phyloP scores from a whole-genome alignment of 2,888 invertebrate genomes.

The Standfussiana lucernea region DNA sequence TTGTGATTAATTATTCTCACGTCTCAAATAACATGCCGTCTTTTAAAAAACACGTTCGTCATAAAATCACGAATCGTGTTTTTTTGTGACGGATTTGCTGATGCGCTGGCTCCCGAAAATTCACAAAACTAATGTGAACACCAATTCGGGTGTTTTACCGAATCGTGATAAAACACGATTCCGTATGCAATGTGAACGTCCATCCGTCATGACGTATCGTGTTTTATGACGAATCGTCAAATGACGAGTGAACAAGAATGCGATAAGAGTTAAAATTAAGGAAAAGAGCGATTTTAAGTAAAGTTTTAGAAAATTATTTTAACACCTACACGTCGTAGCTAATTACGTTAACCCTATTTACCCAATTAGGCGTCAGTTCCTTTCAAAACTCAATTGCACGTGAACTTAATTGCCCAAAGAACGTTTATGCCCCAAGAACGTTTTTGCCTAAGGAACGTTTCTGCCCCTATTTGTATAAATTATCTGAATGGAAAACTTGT shows the following conservation, averaged over 20 bases:
- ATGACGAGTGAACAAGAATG: background rate
- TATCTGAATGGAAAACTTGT: slow-evolving; percentile 23
- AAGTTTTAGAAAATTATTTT: background rate
- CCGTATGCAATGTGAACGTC: too few species aligned
- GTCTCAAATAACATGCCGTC: too few species aligned
- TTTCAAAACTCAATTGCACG: slow-evolving; percentile 27
- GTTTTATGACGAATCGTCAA: too few species aligned
- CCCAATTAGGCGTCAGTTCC: slow-evolving; percentile 11
- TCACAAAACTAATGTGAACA: too few species aligned
- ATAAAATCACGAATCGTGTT: too few species aligned
- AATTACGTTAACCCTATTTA: slow-evolving; percentile 12
- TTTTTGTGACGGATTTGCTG: too few species aligned
- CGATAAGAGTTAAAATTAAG: background rate
- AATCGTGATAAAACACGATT: too few species aligned
- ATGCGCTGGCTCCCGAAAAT: too few species aligned
- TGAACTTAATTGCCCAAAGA: slow-evolving; percentile 41
- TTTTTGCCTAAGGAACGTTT: slow-evolving; percentile 33
- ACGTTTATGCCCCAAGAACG: background rate
- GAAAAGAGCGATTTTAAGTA: background rate
- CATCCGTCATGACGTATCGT: too few species aligned
- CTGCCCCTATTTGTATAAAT: slow-evolving; percentile 35
- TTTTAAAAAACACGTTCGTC: too few species aligned
- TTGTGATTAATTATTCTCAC: too few species aligned
- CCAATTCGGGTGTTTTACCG: too few species aligned
- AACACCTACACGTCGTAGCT: background rate